Evolutionary conservation across 2,113 vertebrate genomes (phyloP).

Genomic region (Bos javanicus): DNA sequence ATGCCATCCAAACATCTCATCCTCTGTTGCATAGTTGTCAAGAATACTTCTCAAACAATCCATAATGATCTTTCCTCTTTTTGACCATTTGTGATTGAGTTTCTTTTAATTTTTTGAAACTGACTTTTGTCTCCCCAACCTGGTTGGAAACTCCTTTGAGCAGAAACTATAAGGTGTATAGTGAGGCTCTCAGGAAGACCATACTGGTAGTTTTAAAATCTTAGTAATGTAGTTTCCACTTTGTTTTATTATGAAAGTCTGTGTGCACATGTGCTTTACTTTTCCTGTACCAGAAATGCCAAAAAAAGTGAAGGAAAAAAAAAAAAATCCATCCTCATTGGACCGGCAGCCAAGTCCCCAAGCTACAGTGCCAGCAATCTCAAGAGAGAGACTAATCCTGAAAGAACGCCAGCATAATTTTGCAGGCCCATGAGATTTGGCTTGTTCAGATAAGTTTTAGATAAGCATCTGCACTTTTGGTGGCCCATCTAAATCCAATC

Average conservation of each 20-base stretch:
- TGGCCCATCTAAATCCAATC: slow-evolving; percentile 38
- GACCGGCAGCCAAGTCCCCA: neutral
- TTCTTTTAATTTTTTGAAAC: neutral
- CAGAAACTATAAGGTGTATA: neutral
- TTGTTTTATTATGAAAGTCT: neutral
- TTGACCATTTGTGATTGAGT: neutral
- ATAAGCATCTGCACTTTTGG: slow-evolving; percentile 57
- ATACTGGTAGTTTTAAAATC: neutral
- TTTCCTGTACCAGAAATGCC: neutral
- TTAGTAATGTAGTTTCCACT: neutral
- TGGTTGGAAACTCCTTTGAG: neutral
- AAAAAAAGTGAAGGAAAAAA: neutral
- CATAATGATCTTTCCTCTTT: neutral
- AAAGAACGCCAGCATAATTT: slow-evolving; percentile 41
- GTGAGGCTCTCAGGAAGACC: neutral
- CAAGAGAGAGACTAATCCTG: slow-evolving; percentile 17
- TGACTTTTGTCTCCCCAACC: neutral
- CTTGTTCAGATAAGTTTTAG: slow-evolving; percentile 39
- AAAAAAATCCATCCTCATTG: neutral
- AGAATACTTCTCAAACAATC: neutral
- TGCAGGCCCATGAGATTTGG: neutral
- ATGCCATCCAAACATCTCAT: neutral
- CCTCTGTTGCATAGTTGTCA: neutral
- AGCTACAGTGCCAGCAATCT: neutral
- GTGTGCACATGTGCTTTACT: neutral